A percentile compares a stretch with the other conserved stretches of the same genome.
phyloP scores from a whole-genome alignment of 2,888 invertebrate species.

The Apotomis turbidana region DNA sequence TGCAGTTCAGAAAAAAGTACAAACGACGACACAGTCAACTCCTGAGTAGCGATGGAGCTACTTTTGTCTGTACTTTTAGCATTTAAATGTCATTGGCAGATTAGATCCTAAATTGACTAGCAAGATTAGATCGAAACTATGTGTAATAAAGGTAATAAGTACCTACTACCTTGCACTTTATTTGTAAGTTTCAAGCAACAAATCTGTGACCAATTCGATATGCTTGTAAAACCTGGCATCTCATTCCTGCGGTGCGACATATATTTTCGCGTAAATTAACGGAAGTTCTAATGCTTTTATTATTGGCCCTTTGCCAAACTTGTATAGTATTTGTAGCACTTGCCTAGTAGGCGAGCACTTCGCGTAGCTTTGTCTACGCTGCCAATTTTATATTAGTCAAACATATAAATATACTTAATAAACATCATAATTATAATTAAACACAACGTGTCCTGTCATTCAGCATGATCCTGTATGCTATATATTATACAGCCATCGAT shows the following conservation, averaged over 20 bases:
- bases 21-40: no score
- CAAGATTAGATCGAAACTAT: no score
- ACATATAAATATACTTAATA: conserved; percentile 37
- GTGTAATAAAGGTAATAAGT: no score
- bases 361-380: conserved; percentile 24
- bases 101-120: no score
- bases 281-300: conserved; percentile 18
- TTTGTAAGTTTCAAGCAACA: not conserved
- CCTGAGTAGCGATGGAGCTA: no score
- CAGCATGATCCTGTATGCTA: not conserved
- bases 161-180: no score
- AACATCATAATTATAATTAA: conserved; percentile 31
- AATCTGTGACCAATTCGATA: not conserved
- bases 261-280: conserved; percentile 10
- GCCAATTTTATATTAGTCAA: conserved; percentile 43
- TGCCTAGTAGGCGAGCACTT: conserved; percentile 29
- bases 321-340: conserved; percentile 30
- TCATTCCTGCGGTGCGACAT: not conserved
- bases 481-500: not conserved
- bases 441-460: conserved; percentile 32
- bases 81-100: no score
- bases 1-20: no score
- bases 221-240: not conserved
- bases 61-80: no score
- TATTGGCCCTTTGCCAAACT: conserved; percentile 33